These are phyloP conservation scores for Anser brachyrhynchus DNA, from an alignment of 2,113 vertebrate species.

Conservation along the genomic window DNA sequence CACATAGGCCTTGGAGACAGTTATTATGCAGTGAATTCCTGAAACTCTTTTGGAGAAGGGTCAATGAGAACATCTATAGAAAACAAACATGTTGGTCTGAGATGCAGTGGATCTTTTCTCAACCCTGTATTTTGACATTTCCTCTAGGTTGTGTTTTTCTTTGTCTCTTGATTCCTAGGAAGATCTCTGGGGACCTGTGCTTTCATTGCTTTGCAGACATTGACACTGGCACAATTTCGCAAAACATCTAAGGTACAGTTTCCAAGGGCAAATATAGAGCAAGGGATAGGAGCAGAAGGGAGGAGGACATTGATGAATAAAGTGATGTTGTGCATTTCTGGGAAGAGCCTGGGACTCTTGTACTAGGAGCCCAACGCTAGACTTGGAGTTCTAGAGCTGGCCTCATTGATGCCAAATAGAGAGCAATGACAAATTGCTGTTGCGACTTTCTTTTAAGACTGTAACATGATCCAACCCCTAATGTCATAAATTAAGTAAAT, in stretches of 20 bases:
- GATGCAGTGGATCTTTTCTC: not conserved
- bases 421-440: not conserved
- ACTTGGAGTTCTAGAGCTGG: not conserved
- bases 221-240: not conserved
- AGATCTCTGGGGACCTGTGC: not conserved
- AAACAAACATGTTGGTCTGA: not conserved
- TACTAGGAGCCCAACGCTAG: not conserved
- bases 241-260: not conserved
- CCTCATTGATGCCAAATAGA: not conserved
- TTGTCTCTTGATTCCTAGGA: not conserved
- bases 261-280: not conserved
- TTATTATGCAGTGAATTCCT: slow-evolving; percentile 1
- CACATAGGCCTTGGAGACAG: not conserved
- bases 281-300: not conserved
- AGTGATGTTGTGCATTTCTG: not conserved
- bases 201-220: not conserved
- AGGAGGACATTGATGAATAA: not conserved
- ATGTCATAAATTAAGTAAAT: not conserved
- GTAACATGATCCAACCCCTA: not conserved
- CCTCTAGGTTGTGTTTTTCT: not conserved
- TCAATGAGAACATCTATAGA: not conserved
- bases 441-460: not conserved
- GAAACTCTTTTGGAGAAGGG: not conserved
- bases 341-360: not conserved
- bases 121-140: not conserved